Conservation (phyloP, 35 echinoderm and acorn worm genomes). For the Antedon bifida region DNA sequence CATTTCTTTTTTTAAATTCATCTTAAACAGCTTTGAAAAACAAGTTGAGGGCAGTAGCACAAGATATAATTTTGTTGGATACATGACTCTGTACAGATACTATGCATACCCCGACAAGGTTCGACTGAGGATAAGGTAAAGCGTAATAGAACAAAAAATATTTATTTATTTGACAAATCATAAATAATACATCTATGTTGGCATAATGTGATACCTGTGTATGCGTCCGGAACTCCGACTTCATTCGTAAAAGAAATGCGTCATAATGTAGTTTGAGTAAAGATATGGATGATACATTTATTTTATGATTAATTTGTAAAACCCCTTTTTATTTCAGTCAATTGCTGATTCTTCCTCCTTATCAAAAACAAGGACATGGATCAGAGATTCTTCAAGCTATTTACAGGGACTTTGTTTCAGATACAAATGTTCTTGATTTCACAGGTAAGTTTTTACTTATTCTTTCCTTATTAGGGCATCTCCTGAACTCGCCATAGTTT, state of each 20-base stretch:
- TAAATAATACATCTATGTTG: no score
- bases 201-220: no score
- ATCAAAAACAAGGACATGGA: conserved; percentile 73
- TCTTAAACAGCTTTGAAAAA: conserved; percentile 53
- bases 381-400: conserved; percentile 45
- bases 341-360: conserved; percentile 66
- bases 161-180: no score
- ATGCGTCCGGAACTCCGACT: no score
- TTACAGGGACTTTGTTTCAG: conserved; percentile 52
- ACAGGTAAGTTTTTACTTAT: conserved; percentile 35
- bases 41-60: conserved; percentile 34
- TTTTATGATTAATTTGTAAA: no score
- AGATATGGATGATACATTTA: no score
- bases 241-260: no score
- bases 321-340: conserved; percentile 49
- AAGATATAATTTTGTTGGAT: conserved; percentile 48
- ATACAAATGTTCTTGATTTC: conserved; percentile 52
- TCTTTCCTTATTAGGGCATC: no score
- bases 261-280: no score
- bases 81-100: conserved; percentile 75
- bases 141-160: no score
- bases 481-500: no score
- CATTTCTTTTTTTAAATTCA: no score
- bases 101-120: conserved; percentile 83
- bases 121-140: conserved; percentile 80